Percentiles rank a stretch among this genome's conserved stretches.
Evolutionary conservation across 64 coral and sea anemone species (phyloP).

Genomic region (Cladopsammia gracilis): DNA sequence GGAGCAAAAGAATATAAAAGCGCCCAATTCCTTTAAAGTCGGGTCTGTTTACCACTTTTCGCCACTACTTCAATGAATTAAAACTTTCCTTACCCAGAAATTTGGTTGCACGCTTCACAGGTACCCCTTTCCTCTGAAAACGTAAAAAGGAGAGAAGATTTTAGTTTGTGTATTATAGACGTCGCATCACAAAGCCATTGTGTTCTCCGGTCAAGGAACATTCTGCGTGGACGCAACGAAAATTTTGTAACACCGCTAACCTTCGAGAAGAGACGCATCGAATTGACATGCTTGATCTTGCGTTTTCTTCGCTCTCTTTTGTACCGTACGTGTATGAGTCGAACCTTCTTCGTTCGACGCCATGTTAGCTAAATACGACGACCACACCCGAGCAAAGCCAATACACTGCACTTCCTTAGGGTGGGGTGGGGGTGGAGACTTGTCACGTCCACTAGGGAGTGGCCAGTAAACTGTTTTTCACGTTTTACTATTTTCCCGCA

Average conservation of each 20-base stretch:
- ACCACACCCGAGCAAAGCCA: constrained; percentile 89
- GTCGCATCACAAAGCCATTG: constrained; percentile 48
- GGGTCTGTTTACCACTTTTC: background rate
- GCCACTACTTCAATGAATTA: background rate
- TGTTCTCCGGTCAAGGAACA: constrained; percentile 46
- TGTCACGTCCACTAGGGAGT: constrained; percentile 47
- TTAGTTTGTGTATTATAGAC: constrained; percentile 47
- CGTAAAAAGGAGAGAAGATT: constrained; percentile 65
- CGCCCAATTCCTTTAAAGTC: background rate
- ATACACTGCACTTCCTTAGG: constrained; percentile 73
- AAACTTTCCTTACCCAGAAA: constrained; percentile 85
- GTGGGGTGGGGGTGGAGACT: constrained; percentile 83
- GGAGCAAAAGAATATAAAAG: background rate
- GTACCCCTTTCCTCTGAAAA: constrained; percentile 92
- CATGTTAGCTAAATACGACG: constrained; percentile 96
- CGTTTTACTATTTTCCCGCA: background rate
- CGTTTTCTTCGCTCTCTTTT: constrained; percentile 97
- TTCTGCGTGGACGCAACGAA: background rate
- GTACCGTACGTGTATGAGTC: constrained; percentile 92
- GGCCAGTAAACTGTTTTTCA: constrained; percentile 10
- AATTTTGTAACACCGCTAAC: constrained; percentile 50
- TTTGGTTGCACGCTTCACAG: constrained; percentile 90
- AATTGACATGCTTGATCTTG: constrained; percentile 99
- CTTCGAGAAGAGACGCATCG: constrained; percentile 98
- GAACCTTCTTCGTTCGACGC: constrained; percentile 96